Evolutionary conservation across 2,888 invertebrate genomes (phyloP), one percentile per base, ranked within the genome.

Genomic region (Arge pagana): DNA sequence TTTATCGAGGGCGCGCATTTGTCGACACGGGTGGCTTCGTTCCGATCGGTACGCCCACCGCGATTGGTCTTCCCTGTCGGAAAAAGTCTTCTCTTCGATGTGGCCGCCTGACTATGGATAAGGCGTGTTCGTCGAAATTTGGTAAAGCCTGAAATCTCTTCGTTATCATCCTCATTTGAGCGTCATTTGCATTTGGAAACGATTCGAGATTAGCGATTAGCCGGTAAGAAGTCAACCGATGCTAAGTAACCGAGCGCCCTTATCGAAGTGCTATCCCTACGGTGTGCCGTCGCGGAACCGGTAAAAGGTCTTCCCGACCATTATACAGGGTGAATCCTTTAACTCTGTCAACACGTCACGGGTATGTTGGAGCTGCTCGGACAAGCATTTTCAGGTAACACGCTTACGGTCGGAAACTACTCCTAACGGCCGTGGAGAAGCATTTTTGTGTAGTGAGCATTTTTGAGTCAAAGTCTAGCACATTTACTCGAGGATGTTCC

Each of bases 161-260:
- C n/a, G n/a, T n/a, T n/a, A n/a, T n/a, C n/a, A n/a, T n/a, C n/a
- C n/a, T 26, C 28, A n/a, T 26, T 26, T 2, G 28, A 26, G 10
- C 28, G 28, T 26, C 18, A 45, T 33, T 33, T 45, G 45, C 33
- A 45, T 45, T 13, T 15, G 11, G 15, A n/a, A 15, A 33, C 33
- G 33, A 33, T 45, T 35, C n/a, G 23, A 45, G 45, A 45, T 45
- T 35, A 35, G 35, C 45, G 45, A 45, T 45, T 45, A 45, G 33
- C 45, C 16, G 45, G 45, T 45, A 45, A n/a, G 3, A 33, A 33
- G 7, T 13, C n/a, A 13, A 13, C 11, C 7, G 11, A 33, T 13
- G 33, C 15, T 37, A 37, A 37, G 23, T 24, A n/a, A n/a, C n/a
- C 33, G 23, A 23, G 24, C 33, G 45, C 11, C 7, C 35, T 45